Conservation (phyloP, 2,888 invertebrate genomes). For the Pseudococcus jackbeardsleyi region DNA sequence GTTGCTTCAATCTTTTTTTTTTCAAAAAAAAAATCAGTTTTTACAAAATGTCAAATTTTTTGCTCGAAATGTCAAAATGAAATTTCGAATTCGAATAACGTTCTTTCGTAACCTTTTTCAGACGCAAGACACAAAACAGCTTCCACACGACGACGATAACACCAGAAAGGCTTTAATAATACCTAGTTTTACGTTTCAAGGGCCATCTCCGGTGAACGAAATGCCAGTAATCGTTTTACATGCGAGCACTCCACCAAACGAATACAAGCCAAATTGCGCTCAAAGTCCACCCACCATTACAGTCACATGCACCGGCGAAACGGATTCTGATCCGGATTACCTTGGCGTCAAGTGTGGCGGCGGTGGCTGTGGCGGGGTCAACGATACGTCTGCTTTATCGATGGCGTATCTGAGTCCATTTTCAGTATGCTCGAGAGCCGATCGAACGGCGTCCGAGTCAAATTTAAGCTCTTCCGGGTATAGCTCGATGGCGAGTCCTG, state of each 20-base stretch:
- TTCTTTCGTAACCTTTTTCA: too few species aligned
- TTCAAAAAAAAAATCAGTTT: too few species aligned
- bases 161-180: constrained; percentile 71
- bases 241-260: constrained; percentile 75
- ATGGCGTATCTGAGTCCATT: constrained; percentile 86
- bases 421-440: constrained; percentile 79
- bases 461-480: constrained; percentile 88
- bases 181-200: constrained; percentile 77
- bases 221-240: constrained; percentile 70
- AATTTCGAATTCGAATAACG: too few species aligned
- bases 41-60: too few species aligned
- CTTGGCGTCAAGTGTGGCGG: constrained; percentile 69
- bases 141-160: background rate
- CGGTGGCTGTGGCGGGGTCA: constrained; percentile 69
- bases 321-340: constrained; percentile 81
- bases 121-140: too few species aligned
- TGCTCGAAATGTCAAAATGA: too few species aligned
- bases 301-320: constrained; percentile 82
- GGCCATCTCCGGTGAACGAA: constrained; percentile 76
- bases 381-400: constrained; percentile 69
- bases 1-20: too few species aligned
- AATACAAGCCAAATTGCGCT: constrained; percentile 68
- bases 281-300: constrained; percentile 78
- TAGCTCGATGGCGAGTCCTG: constrained; percentile 88
- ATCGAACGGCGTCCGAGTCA: constrained; percentile 84